phyloP scores from a whole-genome alignment of 1,140 invertebrate genomes.

The Cydia amplana region DNA sequence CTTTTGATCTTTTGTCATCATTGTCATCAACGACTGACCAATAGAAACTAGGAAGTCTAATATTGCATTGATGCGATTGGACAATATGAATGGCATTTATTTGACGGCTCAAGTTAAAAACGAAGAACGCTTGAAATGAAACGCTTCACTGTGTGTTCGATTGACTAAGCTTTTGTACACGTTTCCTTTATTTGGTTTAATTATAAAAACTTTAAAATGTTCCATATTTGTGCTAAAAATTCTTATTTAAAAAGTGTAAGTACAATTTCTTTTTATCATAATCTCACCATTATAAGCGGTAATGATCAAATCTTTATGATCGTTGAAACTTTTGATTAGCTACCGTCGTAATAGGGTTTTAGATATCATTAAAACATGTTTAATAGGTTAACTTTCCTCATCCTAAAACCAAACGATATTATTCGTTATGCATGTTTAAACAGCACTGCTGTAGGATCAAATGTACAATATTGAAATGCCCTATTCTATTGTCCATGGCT shows the following conservation, averaged over 20 bases:
- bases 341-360: not conserved
- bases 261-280: not conserved
- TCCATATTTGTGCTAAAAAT: conserved; percentile 33
- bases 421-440: not conserved
- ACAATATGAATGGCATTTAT: not conserved
- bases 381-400: not conserved
- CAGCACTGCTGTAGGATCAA: no score
- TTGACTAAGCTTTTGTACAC: conserved; percentile 5
- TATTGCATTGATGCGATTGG: not conserved
- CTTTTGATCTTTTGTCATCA: no score
- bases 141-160: not conserved
- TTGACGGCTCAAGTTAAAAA: not conserved
- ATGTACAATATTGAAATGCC: not conserved
- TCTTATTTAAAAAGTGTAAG: conserved; percentile 39
- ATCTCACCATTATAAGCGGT: not conserved
- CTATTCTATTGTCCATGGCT: not conserved
- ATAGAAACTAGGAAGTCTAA: not conserved
- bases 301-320: not conserved
- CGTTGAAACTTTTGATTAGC: not conserved
- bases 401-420: not conserved
- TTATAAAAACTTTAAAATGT: conserved; percentile 38
- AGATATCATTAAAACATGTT: not conserved
- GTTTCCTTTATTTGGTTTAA: conserved; percentile 13
- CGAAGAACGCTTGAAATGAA: not conserved
- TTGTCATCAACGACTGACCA: not conserved